A percentile compares a stretch with the other conserved stretches of the same genome.
Evolutionary conservation across 1,140 invertebrate species (phyloP).

Genomic region (Drosophila pseudoananassae): DNA sequence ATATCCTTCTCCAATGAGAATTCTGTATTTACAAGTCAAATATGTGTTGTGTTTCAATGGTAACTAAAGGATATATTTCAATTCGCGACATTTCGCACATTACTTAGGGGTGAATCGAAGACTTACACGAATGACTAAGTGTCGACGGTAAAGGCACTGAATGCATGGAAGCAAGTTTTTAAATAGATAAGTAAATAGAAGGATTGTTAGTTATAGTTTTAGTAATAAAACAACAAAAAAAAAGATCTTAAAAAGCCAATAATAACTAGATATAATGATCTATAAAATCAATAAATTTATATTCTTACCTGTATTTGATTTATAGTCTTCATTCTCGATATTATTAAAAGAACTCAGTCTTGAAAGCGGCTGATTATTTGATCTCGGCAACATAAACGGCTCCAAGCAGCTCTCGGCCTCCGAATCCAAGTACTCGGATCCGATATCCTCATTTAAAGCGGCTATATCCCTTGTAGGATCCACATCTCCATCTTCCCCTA

Average conservation of each 20-base stretch:
- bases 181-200: conserved; percentile 25
- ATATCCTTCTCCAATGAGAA: conserved; percentile 2
- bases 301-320: conserved; percentile 85
- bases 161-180: conserved; percentile 57
- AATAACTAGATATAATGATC: not conserved
- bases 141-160: conserved; percentile 85
- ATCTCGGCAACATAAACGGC: conserved; percentile 85
- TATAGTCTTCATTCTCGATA: conserved; percentile 87
- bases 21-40: not conserved
- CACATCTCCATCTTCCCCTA: conserved; percentile 81
- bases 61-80: not conserved
- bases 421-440: conserved; percentile 89
- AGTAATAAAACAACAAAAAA: not conserved
- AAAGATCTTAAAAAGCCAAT: not conserved
- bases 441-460: conserved; percentile 89
- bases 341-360: conserved; percentile 87
- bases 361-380: conserved; percentile 85
- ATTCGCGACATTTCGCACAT: not conserved
- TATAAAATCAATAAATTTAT: not conserved
- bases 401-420: conserved; percentile 88
- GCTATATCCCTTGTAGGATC: conserved; percentile 88
- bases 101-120: conserved; percentile 14
- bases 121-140: conserved; percentile 81
- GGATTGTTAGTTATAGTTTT: not conserved
- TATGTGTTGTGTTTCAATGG: conserved; percentile 1